These are phyloP conservation scores for Holacanthella duospinosa DNA, from an alignment of 2,888 invertebrate genomes.

Conservation along the genomic window DNA sequence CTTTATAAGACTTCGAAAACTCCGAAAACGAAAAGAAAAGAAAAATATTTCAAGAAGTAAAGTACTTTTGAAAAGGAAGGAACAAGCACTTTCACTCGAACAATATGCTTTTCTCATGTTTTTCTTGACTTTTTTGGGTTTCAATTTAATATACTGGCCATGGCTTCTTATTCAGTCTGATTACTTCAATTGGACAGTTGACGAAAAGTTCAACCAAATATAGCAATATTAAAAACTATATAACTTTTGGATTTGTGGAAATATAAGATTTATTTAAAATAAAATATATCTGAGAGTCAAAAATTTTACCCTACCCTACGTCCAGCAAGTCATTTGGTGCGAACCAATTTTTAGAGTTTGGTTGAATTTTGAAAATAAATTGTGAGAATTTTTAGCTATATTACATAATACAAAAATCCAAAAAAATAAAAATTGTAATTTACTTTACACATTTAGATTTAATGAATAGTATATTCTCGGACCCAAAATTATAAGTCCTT, in stretches of 20 bases:
- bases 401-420: too few relatives aligned
- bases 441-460: too few relatives aligned
- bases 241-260: too few relatives aligned
- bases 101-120: not conserved
- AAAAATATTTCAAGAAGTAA: not conserved
- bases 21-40: not conserved
- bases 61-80: not conserved
- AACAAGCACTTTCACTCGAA: not conserved
- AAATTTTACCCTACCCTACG: not conserved
- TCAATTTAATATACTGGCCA: constrained; percentile 8
- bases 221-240: too few relatives aligned
- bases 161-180: constrained; percentile 4
- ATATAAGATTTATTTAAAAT: too few relatives aligned
- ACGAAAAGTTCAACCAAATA: constrained; percentile 2
- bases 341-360: not conserved
- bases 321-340: not conserved
- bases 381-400: too few relatives aligned
- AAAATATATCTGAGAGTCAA: not conserved
- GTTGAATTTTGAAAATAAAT: not conserved
- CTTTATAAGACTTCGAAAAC: not conserved
- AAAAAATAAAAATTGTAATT: too few relatives aligned
- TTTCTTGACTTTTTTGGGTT: not conserved
- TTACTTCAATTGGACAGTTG: constrained; percentile 4
- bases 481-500: too few relatives aligned
- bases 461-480: too few relatives aligned